These are phyloP conservation scores for Heliconius sara DNA, from an alignment of 2,888 invertebrate species.

Conservation along the genomic window DNA sequence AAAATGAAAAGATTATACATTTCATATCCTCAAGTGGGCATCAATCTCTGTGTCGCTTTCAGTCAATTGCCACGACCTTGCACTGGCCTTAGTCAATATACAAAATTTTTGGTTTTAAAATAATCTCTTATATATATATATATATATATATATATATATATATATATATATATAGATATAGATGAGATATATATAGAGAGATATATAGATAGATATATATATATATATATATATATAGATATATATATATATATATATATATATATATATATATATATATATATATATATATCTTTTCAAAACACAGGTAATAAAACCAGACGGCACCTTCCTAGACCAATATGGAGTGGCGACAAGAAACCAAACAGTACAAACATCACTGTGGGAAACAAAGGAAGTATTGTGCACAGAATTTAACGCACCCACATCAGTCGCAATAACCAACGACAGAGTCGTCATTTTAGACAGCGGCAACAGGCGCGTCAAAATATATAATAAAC, in stretches of 20 bases:
- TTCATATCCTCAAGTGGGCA: too few species aligned
- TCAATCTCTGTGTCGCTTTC: too few species aligned
- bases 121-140: background rate
- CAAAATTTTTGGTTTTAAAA: background rate
- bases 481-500: constrained; percentile 84
- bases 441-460: constrained; percentile 80
- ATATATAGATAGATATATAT: too few species aligned
- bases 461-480: constrained; percentile 90
- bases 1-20: too few species aligned
- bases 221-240: too few species aligned
- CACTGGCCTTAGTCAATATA: background rate
- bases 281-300: background rate
- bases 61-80: too few species aligned
- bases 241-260: too few species aligned
- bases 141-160: too few species aligned
- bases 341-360: constrained; percentile 81
- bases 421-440: constrained; percentile 88
- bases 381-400: constrained; percentile 68
- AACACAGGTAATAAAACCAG: constrained; percentile 67
- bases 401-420: constrained; percentile 85
- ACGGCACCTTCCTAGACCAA: constrained; percentile 85
- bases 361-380: constrained; percentile 59
- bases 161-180: too few species aligned
- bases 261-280: too few species aligned
- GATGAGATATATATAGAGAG: too few species aligned